A percentile compares a stretch with the other conserved stretches of the same genome.
Conservation (phyloP, 2,797 vertebrate species). For the Chaunax sp. region DNA sequence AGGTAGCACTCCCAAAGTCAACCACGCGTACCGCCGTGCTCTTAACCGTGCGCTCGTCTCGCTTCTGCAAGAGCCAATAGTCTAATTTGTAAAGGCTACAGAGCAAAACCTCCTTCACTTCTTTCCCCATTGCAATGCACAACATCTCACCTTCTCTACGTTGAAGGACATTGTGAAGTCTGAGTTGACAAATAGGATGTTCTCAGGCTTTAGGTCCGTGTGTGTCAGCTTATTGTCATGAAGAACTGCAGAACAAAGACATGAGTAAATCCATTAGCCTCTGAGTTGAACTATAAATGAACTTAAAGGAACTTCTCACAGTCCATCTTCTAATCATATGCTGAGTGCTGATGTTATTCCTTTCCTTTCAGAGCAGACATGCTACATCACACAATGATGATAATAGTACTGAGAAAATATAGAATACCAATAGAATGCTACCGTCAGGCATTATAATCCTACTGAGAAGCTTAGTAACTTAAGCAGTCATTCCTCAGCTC, state of each 20-base stretch:
- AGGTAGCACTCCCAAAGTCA: slow-evolving; percentile 97
- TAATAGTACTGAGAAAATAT: too few relatives aligned
- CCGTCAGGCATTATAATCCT: not conserved
- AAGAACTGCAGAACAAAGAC: slow-evolving; percentile 84
- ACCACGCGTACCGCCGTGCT: slow-evolving; percentile 93
- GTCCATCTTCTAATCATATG: too few relatives aligned
- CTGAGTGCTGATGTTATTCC: too few relatives aligned
- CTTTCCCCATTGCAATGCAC: not conserved
- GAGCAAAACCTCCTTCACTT: not conserved
- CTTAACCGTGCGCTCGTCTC: slow-evolving; percentile 94
- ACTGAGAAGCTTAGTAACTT: not conserved
- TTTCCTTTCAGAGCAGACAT: too few relatives aligned
- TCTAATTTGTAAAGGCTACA: not conserved
- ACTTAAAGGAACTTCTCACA: too few relatives aligned
- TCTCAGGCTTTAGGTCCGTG: slow-evolving; percentile 98
- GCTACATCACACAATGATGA: not conserved
- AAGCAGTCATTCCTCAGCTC: not conserved
- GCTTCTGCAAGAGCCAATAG: slow-evolving; percentile 83
- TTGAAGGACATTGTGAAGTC: slow-evolving; percentile 97
- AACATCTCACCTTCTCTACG: slow-evolving; percentile 91
- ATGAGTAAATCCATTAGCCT: not conserved
- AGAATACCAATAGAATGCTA: not conserved
- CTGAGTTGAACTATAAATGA: too few relatives aligned
- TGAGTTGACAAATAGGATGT: slow-evolving; percentile 97
- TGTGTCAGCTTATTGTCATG: slow-evolving; percentile 98